These are phyloP conservation scores for Uropsilus gracilis DNA, from an alignment of 2,113 vertebrate genomes.

Conservation along the genomic window DNA sequence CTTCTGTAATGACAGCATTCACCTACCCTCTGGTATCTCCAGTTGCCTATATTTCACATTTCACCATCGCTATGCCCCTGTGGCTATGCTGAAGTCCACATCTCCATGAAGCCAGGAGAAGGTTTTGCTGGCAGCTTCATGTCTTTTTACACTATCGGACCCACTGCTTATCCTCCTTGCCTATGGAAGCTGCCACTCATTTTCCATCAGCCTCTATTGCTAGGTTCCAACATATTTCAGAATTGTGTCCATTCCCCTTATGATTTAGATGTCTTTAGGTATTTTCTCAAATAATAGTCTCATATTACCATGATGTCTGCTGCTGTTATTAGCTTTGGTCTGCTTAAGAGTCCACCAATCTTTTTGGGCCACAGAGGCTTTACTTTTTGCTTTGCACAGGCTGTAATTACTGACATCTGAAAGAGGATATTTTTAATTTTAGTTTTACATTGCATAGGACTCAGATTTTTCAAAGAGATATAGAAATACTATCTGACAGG, in stretches of 20 bases:
- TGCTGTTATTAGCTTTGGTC: constrained; percentile 50
- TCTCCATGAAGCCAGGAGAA: not conserved
- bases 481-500: constrained; percentile 79
- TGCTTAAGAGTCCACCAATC: not conserved
- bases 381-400: constrained; percentile 64
- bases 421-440: constrained; percentile 75
- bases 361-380: constrained; percentile 65
- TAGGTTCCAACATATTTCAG: not conserved
- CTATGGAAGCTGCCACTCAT: not conserved
- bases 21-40: not conserved
- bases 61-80: not conserved
- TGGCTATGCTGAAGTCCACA: not conserved
- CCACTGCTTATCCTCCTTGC: not conserved
- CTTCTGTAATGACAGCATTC: not conserved
- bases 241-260: not conserved
- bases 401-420: constrained; percentile 69
- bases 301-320: not conserved
- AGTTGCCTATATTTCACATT: not conserved
- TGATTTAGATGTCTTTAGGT: not conserved
- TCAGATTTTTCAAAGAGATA: constrained; percentile 75
- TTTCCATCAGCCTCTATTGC: not conserved
- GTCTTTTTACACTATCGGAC: not conserved
- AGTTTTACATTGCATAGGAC: constrained; percentile 59
- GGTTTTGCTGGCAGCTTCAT: not conserved
- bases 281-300: constrained; percentile 27